Percentiles rank a stretch among this genome's conserved stretches.
Conservation (phyloP, 2,888 invertebrate species). For the Rhingia rostrata region DNA sequence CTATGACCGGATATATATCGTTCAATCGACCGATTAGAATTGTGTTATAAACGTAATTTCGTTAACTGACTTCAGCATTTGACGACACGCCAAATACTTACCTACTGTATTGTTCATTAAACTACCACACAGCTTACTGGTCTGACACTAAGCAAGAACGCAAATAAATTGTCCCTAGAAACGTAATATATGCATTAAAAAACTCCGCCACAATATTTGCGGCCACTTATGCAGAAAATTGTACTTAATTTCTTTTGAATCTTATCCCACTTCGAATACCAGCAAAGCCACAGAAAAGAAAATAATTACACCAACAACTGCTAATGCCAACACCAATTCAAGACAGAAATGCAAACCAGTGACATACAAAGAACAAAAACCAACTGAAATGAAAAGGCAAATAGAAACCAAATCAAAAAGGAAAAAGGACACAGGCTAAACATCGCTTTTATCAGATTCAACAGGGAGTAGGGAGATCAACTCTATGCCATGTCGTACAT, state of each 20-base stretch:
- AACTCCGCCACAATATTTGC: constrained; percentile 59
- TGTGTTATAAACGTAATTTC: too few species aligned
- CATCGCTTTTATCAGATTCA: constrained; percentile 38
- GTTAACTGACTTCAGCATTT: too few species aligned
- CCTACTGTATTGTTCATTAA: too few species aligned
- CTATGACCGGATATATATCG: too few species aligned
- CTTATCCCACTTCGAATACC: constrained; percentile 14
- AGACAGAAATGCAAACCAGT: constrained; percentile 30
- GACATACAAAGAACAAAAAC: constrained; percentile 50
- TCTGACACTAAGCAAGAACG: not conserved
- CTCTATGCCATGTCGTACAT: not conserved
- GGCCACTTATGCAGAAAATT: constrained; percentile 68
- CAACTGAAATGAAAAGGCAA: constrained; percentile 58
- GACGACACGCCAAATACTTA: too few species aligned
- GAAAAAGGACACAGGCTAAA: constrained; percentile 39
- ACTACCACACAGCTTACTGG: too few species aligned
- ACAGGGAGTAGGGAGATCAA: constrained; percentile 37
- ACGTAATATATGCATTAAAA: constrained; percentile 26
- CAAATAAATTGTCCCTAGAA: constrained; percentile 35
- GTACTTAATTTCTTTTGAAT: constrained; percentile 64
- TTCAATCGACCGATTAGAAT: too few species aligned
- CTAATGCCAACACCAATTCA: constrained; percentile 20
- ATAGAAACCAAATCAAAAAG: constrained; percentile 24
- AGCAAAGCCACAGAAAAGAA: constrained; percentile 28
- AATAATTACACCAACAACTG: constrained; percentile 52